phyloP scores from a whole-genome alignment of 1,140 invertebrate species.

The Lepidotrigona ventralis region DNA sequence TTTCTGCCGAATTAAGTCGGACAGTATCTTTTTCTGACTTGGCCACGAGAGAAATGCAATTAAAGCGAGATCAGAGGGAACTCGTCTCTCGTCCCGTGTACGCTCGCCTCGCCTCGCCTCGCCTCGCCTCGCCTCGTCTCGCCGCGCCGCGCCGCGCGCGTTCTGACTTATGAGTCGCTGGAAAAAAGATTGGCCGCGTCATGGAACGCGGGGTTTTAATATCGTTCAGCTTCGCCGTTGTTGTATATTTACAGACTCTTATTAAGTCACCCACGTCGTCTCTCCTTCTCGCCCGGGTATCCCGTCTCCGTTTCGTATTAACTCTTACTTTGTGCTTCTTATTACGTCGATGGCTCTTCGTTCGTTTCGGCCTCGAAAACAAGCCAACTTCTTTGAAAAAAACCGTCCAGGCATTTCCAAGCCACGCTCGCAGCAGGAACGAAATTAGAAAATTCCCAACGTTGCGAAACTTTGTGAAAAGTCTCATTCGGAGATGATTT shows the following conservation, averaged over 20 bases:
- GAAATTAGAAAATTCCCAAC: not conserved
- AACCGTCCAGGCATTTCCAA: not conserved
- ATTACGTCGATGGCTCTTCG: not conserved
- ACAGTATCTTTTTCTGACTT: constrained; percentile 67
- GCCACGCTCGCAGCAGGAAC: not conserved
- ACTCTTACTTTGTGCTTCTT: constrained; percentile 26
- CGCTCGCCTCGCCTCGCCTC: not conserved
- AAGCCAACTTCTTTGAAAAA: not conserved
- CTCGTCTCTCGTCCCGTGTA: constrained; percentile 52
- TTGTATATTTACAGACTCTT: constrained; percentile 50
- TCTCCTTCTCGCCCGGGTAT: not conserved
- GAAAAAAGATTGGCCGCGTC: constrained; percentile 40
- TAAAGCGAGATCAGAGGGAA: constrained; percentile 60
- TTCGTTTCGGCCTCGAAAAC: not conserved
- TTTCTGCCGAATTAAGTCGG: constrained; percentile 65
- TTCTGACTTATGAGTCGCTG: constrained; percentile 55
- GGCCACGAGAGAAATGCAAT: constrained; percentile 65
- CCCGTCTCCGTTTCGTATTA: constrained; percentile 12
- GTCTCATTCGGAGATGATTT: not conserved
- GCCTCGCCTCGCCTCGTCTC: too few species aligned
- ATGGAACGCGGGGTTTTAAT: constrained; percentile 49
- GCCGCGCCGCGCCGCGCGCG: not conserved
- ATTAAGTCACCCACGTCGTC: constrained; percentile 43
- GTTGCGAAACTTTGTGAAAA: too few species aligned
- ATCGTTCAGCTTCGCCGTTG: constrained; percentile 44